Conservation (phyloP, 53 echinoderm and acorn worm genomes). For the Stichopus horrens region DNA sequence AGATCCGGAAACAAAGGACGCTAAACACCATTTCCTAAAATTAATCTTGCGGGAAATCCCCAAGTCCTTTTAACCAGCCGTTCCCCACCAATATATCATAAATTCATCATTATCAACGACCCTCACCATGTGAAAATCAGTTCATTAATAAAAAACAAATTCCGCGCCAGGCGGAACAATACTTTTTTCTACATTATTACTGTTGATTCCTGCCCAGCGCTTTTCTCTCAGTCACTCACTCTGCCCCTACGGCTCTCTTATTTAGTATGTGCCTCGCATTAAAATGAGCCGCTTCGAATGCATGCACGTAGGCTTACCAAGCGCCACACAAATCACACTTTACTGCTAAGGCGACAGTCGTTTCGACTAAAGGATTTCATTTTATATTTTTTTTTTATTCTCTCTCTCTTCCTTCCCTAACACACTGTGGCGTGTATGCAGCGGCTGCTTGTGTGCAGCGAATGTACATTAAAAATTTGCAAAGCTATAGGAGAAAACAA, state of each 20-base stretch:
- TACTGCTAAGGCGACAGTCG: slow-evolving; percentile 18
- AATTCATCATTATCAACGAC: slow-evolving; percentile 35
- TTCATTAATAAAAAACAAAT: slow-evolving; percentile 57
- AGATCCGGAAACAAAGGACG: slow-evolving; percentile 35
- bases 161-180: slow-evolving; percentile 58
- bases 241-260: slow-evolving; percentile 32
- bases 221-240: slow-evolving; percentile 25
- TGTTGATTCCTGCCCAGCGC: slow-evolving; percentile 35
- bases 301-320: slow-evolving; percentile 37
- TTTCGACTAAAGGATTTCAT: slow-evolving; percentile 36
- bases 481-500: slow-evolving; percentile 47
- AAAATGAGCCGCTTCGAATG: slow-evolving; percentile 44
- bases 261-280: slow-evolving; percentile 47
- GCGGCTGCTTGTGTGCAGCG: neutral
- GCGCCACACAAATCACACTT: slow-evolving; percentile 44
- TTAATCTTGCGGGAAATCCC: slow-evolving; percentile 39
- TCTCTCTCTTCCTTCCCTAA: slow-evolving; percentile 30
- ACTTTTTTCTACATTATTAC: slow-evolving; percentile 49
- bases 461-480: slow-evolving; percentile 43
- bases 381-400: slow-evolving; percentile 20
- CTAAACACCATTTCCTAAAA: slow-evolving; percentile 10
- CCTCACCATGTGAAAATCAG: slow-evolving; percentile 51
- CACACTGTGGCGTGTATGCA: slow-evolving; percentile 27
- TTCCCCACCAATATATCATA: neutral
- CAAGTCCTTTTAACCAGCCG: slow-evolving; percentile 7